phyloP scores from a whole-genome alignment of 2,113 vertebrate genomes.

The Otus sunia region DNA sequence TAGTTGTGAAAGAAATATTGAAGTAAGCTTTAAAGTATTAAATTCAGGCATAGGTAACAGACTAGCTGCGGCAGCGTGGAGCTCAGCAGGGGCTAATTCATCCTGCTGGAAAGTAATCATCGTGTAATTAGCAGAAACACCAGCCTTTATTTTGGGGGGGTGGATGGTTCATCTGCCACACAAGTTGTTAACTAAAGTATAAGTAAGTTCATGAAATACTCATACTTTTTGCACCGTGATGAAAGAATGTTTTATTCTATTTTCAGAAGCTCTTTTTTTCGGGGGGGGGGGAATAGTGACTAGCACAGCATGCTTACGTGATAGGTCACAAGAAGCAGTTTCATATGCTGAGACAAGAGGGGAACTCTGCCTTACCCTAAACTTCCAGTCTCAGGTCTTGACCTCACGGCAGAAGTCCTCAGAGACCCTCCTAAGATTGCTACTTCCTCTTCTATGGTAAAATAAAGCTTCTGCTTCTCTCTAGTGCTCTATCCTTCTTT shows the following conservation, averaged over 20 bases:
- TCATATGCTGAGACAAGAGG: background rate
- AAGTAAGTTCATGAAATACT: background rate
- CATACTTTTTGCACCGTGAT: background rate
- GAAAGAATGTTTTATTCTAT: background rate
- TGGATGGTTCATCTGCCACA: background rate
- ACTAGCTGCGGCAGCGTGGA: background rate
- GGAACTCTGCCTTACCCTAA: background rate
- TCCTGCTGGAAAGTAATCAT: constrained; percentile 14
- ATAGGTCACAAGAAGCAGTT: constrained; percentile 1
- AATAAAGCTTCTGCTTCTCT: constrained; percentile 14
- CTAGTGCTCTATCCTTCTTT: background rate
- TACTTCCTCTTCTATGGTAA: constrained; percentile 12
- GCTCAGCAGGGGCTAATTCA: constrained; percentile 16
- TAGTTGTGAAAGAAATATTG: background rate
- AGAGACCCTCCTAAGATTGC: background rate
- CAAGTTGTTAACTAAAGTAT: background rate
- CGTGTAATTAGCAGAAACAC: constrained; percentile 16
- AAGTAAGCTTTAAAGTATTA: background rate
- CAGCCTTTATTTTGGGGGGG: background rate
- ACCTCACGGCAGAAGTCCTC: background rate
- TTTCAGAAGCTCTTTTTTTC: background rate
- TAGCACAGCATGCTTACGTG: background rate
- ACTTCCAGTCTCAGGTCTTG: background rate
- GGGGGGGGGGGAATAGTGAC: background rate
- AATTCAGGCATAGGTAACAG: background rate